Conservation (phyloP, 2,888 invertebrate genomes). For the Ichneumoninae sp. region DNA sequence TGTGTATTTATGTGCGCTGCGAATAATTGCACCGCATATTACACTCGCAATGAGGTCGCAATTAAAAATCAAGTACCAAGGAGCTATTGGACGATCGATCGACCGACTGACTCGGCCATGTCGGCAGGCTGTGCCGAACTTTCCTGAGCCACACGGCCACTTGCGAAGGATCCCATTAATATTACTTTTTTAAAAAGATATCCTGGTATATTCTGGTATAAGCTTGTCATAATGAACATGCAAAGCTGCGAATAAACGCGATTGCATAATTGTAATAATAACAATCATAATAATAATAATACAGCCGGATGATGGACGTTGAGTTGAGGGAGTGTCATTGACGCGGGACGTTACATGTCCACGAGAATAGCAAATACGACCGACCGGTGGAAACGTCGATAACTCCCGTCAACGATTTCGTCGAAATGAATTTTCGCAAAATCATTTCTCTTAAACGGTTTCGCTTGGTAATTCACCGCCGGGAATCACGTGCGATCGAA, state of each 20-base stretch:
- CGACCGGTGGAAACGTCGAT: not conserved
- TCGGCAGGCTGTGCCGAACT: not conserved
- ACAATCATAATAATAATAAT: not conserved
- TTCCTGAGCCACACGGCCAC: not conserved
- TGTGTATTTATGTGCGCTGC: not conserved
- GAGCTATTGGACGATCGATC: not conserved
- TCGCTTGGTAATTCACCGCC: not conserved
- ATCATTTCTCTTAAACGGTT: not conserved
- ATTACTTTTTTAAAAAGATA: not conserved
- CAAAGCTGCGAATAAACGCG: constrained; percentile 4
- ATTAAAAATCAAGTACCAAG: constrained; percentile 1
- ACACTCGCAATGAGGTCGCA: not conserved
- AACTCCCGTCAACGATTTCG: not conserved
- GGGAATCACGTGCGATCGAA: not conserved
- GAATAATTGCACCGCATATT: not conserved
- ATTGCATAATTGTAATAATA: not conserved
- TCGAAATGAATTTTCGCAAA: not conserved
- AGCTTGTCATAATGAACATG: not conserved
- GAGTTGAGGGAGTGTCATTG: constrained; percentile 7
- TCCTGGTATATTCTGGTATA: not conserved
- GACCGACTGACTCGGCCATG: not conserved
- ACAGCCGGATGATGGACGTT: not conserved
- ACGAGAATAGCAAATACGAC: not conserved
- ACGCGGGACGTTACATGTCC: constrained; percentile 1
- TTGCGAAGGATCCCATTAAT: not conserved